Base-by-base conservation (phyloP, 2,113 vertebrate genomes). In the Sinocyclocheilus maitianheensis region DNA sequence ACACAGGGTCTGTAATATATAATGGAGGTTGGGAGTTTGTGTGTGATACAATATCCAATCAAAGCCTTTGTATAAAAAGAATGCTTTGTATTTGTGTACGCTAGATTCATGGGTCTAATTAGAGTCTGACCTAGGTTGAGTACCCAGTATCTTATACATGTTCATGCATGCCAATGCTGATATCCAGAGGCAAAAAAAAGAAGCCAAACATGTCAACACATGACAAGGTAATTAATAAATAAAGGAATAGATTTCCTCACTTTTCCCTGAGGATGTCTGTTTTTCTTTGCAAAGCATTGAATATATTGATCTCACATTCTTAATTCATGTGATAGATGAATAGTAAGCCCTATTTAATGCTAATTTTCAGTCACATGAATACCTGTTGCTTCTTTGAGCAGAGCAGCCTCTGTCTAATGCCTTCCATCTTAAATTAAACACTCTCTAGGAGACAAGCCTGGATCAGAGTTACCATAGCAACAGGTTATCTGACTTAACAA, bases 381-480 rank as follows among this genome's bases (percentile, higher is more conserved):
- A 72, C 24, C 30, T 63, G 85, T 75, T 86, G 85, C 67, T 46
- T 53, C 53, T 58, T 0, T 22, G n/a, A 55, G 34, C 34, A 34
- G 51, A 60, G 22, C 18, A 9, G 77, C 40, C 5, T 34, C 71
- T 74, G 37, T 78, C 77, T 46, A 79, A 72, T 43, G 14, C 34
- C 77, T 75, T 72, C 46, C 60, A 22, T 79, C 76, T 77, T 79
- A 55, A 51, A 79, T 69, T 53, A 69, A 58, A 43, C 76, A 72
- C 60, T 51, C 26, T 83, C 2, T 51, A 65, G 26, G 26, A 67
- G 74, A 77, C 14, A 26, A 71, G 63, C 13, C 16, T 80, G 14
- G 81, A 76, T 84, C 3, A 71, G 10, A n/a, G 88, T 87, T 85
- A n/a, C 88, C 77, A 87, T 87, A 71, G 78, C 72, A 89, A 88